Conservation (phyloP, 2,888 invertebrate species). For the Machimus rusticus region DNA sequence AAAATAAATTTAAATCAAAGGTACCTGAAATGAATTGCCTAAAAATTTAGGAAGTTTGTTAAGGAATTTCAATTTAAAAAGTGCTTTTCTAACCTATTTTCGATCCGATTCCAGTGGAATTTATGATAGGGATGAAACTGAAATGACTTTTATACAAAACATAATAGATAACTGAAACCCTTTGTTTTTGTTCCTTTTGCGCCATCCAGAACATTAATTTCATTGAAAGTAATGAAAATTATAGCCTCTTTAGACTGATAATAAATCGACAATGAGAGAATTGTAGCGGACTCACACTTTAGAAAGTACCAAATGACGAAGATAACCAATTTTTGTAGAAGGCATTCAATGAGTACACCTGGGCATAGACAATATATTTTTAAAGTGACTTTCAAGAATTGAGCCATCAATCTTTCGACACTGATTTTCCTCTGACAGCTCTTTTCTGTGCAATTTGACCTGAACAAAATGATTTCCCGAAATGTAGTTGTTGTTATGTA, state of each 20-base stretch:
- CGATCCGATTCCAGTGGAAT: no score
- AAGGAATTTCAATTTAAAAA: no score
- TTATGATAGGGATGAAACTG: no score
- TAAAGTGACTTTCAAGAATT: slow-evolving; percentile 36
- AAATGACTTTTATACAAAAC: no score
- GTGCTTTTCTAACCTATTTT: no score
- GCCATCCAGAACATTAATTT: no score
- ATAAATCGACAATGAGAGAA: slow-evolving; percentile 20
- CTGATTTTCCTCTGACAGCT: slow-evolving; percentile 21
- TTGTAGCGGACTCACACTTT: neutral
- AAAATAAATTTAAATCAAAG: no score
- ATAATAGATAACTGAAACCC: no score
- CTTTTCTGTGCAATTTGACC: slow-evolving; percentile 25
- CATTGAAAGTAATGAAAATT: no score
- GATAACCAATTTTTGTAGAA: slow-evolving; percentile 1
- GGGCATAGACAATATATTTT: slow-evolving; percentile 19
- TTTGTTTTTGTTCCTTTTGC: no score
- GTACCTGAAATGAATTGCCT: no score
- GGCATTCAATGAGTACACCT: slow-evolving; percentile 5
- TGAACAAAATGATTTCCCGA: slow-evolving; percentile 14
- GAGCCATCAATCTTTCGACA: slow-evolving; percentile 4
- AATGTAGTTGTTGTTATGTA: neutral
- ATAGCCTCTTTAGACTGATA: neutral
- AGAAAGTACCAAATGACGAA: neutral
- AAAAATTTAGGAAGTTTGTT: no score